Base-by-base conservation (phyloP, 2,888 invertebrate species). In the Dendrolimus pini region DNA sequence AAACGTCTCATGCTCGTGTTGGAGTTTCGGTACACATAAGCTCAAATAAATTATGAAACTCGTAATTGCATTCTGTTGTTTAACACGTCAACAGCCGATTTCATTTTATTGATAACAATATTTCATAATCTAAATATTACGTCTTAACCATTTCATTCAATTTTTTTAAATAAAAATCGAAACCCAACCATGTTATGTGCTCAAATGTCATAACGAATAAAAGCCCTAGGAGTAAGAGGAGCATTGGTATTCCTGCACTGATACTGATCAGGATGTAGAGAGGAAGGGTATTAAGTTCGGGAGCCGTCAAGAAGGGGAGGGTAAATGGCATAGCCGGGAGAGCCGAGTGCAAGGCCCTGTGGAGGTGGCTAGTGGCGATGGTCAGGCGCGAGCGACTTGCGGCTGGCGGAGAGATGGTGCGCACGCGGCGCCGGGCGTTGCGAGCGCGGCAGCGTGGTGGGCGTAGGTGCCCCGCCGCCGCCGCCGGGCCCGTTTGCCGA, bases 371-470 rank as follows among this genome's bases (percentile, higher is more conserved):
- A 85, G 80, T 86, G 86, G 69, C 82, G 86, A 75, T 89, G 89
- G 81, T 90, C 90, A 66, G 90, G 89, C 67, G 90, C 89, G 69
- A 91, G 89, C 65, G 91, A 91, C 84, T 91, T 89, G 85, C 91
- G 90, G 82, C 89, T 89, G 75, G 89, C 89, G 71, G 89, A 89
- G 77, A 89, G 84, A 74, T 87, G 88, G 60, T 77, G 83, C 58
- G 80, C 82, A 74, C 85, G 87, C 67, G 89, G 88, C 71, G 84
- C 86, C 66, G 83, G 83, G 68, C 87, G 83, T 80, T 84, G 85
- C 78, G 82, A 86, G 79, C 83, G 89, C 69, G 84, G 88, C 78
- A 83, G 84, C 73, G 85, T 88, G 74, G 85, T 87, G 72, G 84
- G 82, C 70, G 85, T 83, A 61, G 79, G 62, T 58, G 77, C 71